phyloP scores from a whole-genome alignment of 2,888 invertebrate genomes.

The Spodoptera picta region DNA sequence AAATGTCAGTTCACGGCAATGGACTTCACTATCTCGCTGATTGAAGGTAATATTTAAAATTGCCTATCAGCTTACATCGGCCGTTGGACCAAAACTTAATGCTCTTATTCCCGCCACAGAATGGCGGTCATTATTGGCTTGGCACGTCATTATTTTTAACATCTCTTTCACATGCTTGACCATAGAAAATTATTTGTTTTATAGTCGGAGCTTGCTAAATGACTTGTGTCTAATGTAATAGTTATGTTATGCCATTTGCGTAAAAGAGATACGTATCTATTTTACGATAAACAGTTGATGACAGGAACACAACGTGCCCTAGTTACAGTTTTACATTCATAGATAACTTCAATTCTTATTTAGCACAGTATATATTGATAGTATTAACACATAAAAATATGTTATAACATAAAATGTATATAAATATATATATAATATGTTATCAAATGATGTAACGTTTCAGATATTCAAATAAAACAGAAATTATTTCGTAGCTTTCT shows the following conservation, averaged over 20 bases:
- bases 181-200: constrained; percentile 43
- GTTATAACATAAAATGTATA: too few species aligned
- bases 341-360: too few species aligned
- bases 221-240: constrained; percentile 14
- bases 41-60: constrained; percentile 68
- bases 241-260: constrained; percentile 10
- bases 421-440: too few species aligned
- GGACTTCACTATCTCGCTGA: constrained; percentile 63
- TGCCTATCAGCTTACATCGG: constrained; percentile 63
- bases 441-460: too few species aligned
- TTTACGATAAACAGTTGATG: background rate
- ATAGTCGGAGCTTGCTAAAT: constrained; percentile 28
- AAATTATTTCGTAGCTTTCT: too few species aligned
- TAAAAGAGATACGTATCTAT: background rate
- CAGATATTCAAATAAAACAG: too few species aligned
- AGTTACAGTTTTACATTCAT: too few species aligned
- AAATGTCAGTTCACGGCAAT: constrained; percentile 66
- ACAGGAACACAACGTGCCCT: too few species aligned
- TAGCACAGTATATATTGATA: too few species aligned
- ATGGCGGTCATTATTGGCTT: constrained; percentile 61
- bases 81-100: constrained; percentile 62
- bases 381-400: too few species aligned
- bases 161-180: constrained; percentile 42
- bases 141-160: constrained; percentile 61
- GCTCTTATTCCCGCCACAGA: constrained; percentile 60